Conservation (phyloP, 2,113 vertebrate genomes). For the Prionailurus viverrinus region DNA sequence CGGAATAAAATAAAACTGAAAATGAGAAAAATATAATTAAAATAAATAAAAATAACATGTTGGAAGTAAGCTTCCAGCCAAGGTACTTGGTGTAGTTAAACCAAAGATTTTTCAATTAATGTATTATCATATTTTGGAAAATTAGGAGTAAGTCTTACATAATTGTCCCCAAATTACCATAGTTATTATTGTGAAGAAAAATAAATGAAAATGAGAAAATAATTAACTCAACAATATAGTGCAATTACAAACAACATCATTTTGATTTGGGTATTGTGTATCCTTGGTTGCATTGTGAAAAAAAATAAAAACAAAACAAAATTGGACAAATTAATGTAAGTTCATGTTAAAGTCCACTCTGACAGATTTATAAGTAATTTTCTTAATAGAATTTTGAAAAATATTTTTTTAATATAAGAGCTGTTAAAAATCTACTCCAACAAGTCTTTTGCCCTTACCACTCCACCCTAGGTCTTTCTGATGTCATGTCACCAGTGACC, state of each 20-base stretch:
- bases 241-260: background rate
- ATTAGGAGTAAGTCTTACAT: background rate
- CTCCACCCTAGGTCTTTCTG: background rate
- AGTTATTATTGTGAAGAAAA: slow-evolving; percentile 50
- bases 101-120: slow-evolving; percentile 1
- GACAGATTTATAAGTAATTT: background rate
- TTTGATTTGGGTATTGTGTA: background rate
- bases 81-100: background rate
- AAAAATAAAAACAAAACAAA: background rate
- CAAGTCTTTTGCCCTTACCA: background rate
- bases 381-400: slow-evolving; percentile 12
- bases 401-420: background rate
- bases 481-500: background rate
- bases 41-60: background rate
- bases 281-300: background rate
- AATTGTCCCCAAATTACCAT: background rate
- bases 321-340: slow-evolving; percentile 11
- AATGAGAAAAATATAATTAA: background rate
- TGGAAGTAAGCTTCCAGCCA: background rate
- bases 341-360: background rate
- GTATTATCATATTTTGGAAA: slow-evolving; percentile 6
- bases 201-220: slow-evolving; percentile 50
- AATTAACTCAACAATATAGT: background rate
- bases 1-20: background rate
- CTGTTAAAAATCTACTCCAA: background rate